Conservation (phyloP, 2,113 vertebrate species). For the Xenopus borealis region DNA sequence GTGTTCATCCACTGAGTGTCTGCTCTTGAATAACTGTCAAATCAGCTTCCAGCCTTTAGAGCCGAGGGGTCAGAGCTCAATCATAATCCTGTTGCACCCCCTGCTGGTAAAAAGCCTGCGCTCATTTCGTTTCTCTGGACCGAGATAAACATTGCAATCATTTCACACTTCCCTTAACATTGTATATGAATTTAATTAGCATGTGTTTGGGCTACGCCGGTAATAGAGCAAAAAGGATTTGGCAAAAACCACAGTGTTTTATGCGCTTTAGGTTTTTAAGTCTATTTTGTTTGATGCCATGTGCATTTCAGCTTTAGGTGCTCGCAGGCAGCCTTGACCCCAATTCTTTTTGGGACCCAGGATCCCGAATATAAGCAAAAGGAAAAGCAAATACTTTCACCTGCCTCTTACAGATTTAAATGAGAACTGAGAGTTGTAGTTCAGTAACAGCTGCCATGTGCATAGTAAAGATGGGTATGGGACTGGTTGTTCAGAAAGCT, state of each 20-base stretch:
- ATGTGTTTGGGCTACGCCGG: conserved; percentile 51
- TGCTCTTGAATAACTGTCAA: conserved; percentile 54
- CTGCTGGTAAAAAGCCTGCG: conserved; percentile 73
- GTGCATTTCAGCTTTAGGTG: too few species aligned
- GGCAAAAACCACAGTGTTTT: conserved; percentile 14
- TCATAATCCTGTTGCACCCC: conserved; percentile 77
- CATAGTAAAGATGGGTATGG: too few species aligned
- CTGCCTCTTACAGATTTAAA: too few species aligned
- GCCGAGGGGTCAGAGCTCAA: conserved; percentile 69
- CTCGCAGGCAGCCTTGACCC: too few species aligned
- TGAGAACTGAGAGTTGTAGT: too few species aligned
- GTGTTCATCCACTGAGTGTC: conserved; percentile 52
- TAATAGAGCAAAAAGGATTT: conserved; percentile 36
- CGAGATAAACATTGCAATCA: conserved; percentile 64
- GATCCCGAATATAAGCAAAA: too few species aligned
- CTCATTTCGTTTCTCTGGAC: conserved; percentile 65
- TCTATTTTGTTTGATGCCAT: not conserved
- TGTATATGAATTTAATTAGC: conserved; percentile 59
- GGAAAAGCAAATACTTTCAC: too few species aligned
- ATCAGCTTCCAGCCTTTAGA: conserved; percentile 56
- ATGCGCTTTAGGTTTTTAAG: not conserved
- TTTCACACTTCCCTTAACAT: conserved; percentile 68
- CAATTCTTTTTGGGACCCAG: too few species aligned
- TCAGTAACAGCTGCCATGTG: too few species aligned
- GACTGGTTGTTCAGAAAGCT: too few species aligned